A percentile compares a stretch with the other conserved stretches of the same genome.
phyloP scores from a whole-genome alignment of 2,797 vertebrate genomes.

The Eupleurogrammus muticus region DNA sequence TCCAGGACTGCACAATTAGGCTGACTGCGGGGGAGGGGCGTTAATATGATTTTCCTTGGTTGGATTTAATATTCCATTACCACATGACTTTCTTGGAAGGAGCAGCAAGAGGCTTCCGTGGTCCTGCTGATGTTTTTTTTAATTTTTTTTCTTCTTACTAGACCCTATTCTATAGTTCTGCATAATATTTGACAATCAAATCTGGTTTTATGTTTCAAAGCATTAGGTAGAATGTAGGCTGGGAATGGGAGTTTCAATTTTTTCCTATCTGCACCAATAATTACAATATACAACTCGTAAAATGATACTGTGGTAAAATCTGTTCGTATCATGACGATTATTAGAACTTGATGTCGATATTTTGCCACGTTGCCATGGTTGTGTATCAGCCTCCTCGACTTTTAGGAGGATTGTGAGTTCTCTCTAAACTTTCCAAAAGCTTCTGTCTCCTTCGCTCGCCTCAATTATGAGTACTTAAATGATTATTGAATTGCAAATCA shows the following conservation, averaged over 20 bases:
- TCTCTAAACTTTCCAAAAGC: constrained; percentile 23
- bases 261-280: neutral
- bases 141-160: neutral
- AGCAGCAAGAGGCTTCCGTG: neutral
- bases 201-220: neutral
- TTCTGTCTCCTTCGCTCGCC: constrained; percentile 2
- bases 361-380: neutral
- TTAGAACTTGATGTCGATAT: neutral
- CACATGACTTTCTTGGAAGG: constrained; percentile 6
- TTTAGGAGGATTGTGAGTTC: constrained; percentile 3
- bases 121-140: neutral
- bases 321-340: too few relatives aligned
- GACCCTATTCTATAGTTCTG: neutral
- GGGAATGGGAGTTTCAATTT: neutral
- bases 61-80: constrained; percentile 8
- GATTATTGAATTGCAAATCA: constrained; percentile 54
- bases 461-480: constrained; percentile 41
- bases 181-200: neutral
- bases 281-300: too few relatives aligned
- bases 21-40: neutral
- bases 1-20: constrained; percentile 21
- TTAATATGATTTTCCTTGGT: constrained; percentile 22
- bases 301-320: neutral
- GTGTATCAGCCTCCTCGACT: neutral
- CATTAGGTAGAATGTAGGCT: neutral